Conservation (phyloP, 2,888 invertebrate genomes). For the Trichacis sp. region DNA sequence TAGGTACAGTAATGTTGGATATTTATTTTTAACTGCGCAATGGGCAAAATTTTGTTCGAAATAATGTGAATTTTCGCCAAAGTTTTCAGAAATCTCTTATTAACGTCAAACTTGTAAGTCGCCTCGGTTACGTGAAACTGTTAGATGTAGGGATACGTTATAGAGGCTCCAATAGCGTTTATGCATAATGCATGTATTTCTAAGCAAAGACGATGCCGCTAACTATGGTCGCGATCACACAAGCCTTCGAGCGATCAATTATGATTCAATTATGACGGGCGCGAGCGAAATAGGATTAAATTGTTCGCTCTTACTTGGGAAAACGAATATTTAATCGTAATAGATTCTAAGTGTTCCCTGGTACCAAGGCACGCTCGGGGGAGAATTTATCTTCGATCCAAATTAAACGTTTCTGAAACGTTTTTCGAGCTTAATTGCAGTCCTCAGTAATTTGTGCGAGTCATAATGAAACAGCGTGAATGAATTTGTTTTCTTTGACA, state of each 20-base stretch:
- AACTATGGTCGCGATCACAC: neutral
- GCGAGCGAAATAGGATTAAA: neutral
- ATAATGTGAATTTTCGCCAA: no score
- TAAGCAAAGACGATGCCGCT: slow-evolving; percentile 1
- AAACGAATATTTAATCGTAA: neutral
- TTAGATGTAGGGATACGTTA: neutral
- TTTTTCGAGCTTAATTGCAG: no score
- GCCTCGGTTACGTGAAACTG: neutral
- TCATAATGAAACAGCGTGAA: no score
- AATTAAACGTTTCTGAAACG: no score
- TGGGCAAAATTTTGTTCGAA: no score
- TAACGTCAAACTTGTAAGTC: neutral
- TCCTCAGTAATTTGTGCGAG: no score
- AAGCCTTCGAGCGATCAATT: neutral
- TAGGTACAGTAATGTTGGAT: no score
- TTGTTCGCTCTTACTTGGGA: neutral
- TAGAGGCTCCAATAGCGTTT: neutral
- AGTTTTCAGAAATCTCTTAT: no score
- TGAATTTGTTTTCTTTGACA: no score
- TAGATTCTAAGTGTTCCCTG: neutral
- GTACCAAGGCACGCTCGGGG: no score
- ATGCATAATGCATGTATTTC: slow-evolving; percentile 6
- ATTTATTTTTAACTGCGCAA: no score
- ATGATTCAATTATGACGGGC: neutral
- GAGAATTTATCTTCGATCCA: no score